Conservation (phyloP, 2,113 vertebrate species). For the Dipodomys spectabilis region DNA sequence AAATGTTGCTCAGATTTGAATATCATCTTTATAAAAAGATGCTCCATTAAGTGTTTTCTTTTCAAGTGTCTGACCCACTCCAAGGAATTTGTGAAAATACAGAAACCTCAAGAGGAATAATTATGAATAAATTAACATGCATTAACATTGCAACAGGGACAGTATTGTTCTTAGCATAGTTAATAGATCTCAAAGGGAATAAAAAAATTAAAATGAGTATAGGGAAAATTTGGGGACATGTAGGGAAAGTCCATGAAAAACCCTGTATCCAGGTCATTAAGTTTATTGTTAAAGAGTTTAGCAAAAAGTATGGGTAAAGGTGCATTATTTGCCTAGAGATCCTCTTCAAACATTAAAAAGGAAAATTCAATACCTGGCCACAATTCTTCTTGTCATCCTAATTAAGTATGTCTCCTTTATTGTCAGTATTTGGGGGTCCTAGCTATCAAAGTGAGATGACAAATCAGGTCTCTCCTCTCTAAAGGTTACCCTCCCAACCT, state of each 20-base stretch:
- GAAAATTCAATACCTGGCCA: too few relatives aligned
- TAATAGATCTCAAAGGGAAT: conserved; percentile 52
- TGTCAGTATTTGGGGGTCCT: neutral
- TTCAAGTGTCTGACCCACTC: neutral
- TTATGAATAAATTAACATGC: conserved; percentile 61
- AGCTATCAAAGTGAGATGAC: neutral
- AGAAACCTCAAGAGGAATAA: conserved; percentile 31
- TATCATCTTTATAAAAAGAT: conserved; percentile 39
- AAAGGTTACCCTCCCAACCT: neutral
- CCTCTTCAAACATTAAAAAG: neutral
- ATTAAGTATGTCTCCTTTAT: neutral
- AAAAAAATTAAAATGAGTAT: neutral
- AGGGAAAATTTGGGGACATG: neutral
- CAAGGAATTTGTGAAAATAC: conserved; percentile 38
- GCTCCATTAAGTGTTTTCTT: conserved; percentile 8
- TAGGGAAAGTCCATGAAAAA: neutral
- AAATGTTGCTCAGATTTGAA: conserved; percentile 25
- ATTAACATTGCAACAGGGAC: neutral
- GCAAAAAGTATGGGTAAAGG: neutral
- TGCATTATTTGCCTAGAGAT: neutral
- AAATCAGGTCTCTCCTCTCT: neutral
- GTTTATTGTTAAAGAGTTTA: too few relatives aligned
- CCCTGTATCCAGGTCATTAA: neutral
- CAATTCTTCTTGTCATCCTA: too few relatives aligned
- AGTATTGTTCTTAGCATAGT: conserved; percentile 15